Evolutionary conservation across 92 coral and sea anemone species (phyloP).

Genomic region (Anthopleura xanthogrammica): DNA sequence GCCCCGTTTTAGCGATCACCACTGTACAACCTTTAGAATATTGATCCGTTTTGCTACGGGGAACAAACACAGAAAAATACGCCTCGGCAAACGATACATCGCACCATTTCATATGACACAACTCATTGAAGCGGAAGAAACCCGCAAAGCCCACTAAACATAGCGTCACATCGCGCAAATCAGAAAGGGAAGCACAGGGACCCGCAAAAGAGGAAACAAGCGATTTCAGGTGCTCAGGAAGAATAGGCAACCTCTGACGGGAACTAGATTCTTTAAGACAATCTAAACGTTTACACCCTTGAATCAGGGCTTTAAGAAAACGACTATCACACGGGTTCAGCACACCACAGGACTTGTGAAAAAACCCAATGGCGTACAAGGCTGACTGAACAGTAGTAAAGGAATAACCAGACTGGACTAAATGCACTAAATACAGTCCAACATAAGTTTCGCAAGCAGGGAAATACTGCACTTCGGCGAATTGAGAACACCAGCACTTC

Average conservation of each 20-base stretch:
- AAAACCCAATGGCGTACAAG: neutral
- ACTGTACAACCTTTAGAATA: neutral
- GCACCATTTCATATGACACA: neutral
- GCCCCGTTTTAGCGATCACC: neutral
- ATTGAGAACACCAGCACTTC: neutral
- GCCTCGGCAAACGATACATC: neutral
- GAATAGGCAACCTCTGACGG: neutral
- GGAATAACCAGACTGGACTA: neutral
- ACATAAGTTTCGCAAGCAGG: neutral
- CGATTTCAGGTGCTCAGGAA: neutral
- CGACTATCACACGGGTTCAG: neutral
- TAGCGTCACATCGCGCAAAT: neutral
- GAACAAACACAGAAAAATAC: neutral
- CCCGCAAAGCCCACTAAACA: neutral
- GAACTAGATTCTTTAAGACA: neutral
- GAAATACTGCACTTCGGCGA: neutral
- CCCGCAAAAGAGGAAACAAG: neutral
- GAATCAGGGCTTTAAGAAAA: neutral
- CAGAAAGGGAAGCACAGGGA: neutral
- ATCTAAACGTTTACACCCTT: neutral
- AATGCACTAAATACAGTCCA: neutral
- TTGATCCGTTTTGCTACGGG: neutral
- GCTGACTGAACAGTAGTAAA: neutral
- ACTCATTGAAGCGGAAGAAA: neutral
- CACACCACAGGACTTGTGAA: neutral